phyloP scores from a whole-genome alignment of 2,113 vertebrate species.

The Anarrhichthys ocellatus region DNA sequence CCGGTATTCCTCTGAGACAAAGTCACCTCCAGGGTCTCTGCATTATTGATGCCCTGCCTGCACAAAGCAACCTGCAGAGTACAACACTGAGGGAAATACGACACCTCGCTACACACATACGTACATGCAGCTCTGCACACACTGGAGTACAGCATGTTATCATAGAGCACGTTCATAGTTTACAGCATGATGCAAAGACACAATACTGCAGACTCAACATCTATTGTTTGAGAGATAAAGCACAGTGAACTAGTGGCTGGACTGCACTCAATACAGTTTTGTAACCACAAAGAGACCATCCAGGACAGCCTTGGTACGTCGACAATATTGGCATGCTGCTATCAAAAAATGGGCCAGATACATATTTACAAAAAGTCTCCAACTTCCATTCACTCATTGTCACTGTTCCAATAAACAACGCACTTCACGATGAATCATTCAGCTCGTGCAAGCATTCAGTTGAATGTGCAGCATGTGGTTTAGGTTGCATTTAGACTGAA shows the following conservation, averaged over 20 bases:
- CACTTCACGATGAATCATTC: not conserved
- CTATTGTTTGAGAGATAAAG: not conserved
- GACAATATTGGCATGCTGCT: not conserved
- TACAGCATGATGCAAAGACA: not conserved
- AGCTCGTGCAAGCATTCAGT: not conserved
- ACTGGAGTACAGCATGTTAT: constrained; percentile 2
- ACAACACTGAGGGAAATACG: constrained; percentile 49
- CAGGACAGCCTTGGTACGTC: not conserved
- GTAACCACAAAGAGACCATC: not conserved
- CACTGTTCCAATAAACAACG: not conserved
- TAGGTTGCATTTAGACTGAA: constrained; percentile 3
- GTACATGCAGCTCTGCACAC: constrained; percentile 11
- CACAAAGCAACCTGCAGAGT: constrained; percentile 27
- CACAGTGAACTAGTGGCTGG: not conserved
- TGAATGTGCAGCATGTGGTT: not conserved
- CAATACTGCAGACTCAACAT: not conserved
- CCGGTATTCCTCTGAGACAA: constrained; percentile 51
- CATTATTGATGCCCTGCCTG: constrained; percentile 66
- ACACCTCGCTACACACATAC: constrained; percentile 27
- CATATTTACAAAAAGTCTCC: not conserved
- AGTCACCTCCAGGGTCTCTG: constrained; percentile 59
- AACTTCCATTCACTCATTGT: not conserved
- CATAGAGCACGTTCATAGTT: not conserved
- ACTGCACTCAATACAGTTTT: not conserved
- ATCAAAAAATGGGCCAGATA: not conserved